Percentiles rank a stretch among this genome's conserved stretches.
phyloP scores from a whole-genome alignment of 2,888 invertebrate species.

The Nudaria mundana region DNA sequence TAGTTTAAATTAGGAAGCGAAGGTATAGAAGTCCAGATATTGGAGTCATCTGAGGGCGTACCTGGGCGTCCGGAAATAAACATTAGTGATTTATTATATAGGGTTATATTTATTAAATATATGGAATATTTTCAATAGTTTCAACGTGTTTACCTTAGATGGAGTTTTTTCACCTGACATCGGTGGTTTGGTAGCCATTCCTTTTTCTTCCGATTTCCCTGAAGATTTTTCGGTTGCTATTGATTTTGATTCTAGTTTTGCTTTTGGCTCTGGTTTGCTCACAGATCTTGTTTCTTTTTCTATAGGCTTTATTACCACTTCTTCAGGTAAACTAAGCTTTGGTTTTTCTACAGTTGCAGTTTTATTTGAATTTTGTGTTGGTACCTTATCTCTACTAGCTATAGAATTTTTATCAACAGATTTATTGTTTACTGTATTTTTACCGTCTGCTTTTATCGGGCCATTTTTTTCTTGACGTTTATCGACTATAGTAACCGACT shows the following conservation, averaged over 20 bases:
- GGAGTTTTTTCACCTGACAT: slow-evolving; percentile 62
- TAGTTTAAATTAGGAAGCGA: no score
- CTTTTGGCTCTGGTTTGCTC: slow-evolving; percentile 21
- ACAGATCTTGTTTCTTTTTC: slow-evolving; percentile 40
- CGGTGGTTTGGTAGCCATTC: slow-evolving; percentile 75
- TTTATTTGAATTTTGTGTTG: slow-evolving; percentile 32
- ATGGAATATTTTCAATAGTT: slow-evolving; percentile 16
- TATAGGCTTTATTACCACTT: slow-evolving; percentile 34
- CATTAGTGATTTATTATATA: no score
- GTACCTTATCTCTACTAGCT: slow-evolving; percentile 36
- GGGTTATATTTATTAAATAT: background rate
- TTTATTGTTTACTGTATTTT: slow-evolving; percentile 38
- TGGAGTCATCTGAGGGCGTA: no score
- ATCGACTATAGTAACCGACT: slow-evolving; percentile 69
- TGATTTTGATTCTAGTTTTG: slow-evolving; percentile 31
- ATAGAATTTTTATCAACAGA: slow-evolving; percentile 30
- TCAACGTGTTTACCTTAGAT: slow-evolving; percentile 66
- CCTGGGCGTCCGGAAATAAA: no score
- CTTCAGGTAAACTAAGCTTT: slow-evolving; percentile 25
- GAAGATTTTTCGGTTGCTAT: slow-evolving; percentile 41
- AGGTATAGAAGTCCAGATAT: no score
- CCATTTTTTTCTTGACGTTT: slow-evolving; percentile 59
- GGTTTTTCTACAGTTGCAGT: slow-evolving; percentile 18
- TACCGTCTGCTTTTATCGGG: slow-evolving; percentile 40
- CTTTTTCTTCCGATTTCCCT: slow-evolving; percentile 55